Evolutionary conservation across 2,113 vertebrate genomes (phyloP).

Genomic region (Strigops habroptila): DNA sequence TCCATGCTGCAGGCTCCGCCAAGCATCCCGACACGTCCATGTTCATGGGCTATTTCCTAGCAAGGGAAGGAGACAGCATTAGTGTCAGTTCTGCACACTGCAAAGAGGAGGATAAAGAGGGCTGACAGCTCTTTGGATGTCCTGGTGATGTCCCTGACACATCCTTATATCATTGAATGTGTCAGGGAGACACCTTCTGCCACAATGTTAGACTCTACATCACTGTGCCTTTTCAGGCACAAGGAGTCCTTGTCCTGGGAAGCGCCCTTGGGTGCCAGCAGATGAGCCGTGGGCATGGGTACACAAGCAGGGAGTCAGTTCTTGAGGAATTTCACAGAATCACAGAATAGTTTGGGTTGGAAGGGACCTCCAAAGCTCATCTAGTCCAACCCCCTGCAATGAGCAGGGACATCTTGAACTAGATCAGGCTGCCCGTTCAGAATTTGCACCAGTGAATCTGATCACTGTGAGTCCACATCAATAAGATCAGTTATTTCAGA

Average conservation of each 20-base stretch:
- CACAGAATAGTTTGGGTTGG: neutral
- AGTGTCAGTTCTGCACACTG: neutral
- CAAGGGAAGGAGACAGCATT: neutral
- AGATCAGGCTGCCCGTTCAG: neutral
- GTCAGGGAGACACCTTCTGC: neutral
- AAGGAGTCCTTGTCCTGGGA: neutral
- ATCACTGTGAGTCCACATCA: neutral
- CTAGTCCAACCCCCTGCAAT: neutral
- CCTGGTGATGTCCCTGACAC: neutral
- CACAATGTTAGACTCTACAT: neutral
- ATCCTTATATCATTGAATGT: neutral
- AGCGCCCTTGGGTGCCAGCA: neutral
- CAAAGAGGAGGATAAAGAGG: neutral
- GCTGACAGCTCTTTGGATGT: neutral
- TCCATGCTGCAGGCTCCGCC: neutral
- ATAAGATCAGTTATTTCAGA: neutral
- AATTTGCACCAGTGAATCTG: neutral
- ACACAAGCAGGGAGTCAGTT: neutral
- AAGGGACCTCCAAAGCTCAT: neutral
- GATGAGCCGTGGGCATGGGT: neutral
- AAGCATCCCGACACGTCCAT: fast-evolving
- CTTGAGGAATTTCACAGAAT: neutral
- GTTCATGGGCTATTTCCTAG: neutral
- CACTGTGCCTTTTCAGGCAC: neutral
- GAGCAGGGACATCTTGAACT: neutral